These are phyloP conservation scores for Elaphurus davidianus DNA, from an alignment of 2,113 vertebrate genomes.

Conservation along the genomic window DNA sequence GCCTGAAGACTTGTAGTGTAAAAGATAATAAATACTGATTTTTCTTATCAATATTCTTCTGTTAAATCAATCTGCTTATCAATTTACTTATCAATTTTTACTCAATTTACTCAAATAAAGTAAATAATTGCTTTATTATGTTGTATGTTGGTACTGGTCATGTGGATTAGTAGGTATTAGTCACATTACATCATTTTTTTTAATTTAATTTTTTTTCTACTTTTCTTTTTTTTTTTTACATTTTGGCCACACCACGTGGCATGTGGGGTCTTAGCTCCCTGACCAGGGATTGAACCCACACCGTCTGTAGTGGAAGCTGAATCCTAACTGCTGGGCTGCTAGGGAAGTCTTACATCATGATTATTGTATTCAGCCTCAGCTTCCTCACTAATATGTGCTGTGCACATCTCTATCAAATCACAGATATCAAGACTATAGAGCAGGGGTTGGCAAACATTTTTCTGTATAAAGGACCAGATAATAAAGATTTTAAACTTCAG, in stretches of 20 bases:
- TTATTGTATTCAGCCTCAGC: background rate
- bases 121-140: background rate
- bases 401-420: background rate
- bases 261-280: background rate
- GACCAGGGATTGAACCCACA: background rate
- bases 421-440: background rate
- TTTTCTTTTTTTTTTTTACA: background rate
- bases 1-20: constrained; percentile 46
- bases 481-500: background rate
- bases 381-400: background rate
- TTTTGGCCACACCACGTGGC: rapidly evolving
- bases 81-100: too few species aligned
- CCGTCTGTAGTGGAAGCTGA: background rate
- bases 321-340: background rate
- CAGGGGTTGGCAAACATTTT: background rate
- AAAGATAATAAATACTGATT: background rate
- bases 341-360: background rate
- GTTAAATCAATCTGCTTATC: background rate
- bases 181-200: background rate
- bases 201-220: background rate
- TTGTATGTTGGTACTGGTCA: background rate
- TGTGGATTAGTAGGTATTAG: background rate
- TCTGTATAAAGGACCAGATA: background rate
- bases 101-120: too few species aligned
- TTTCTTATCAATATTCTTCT: background rate